Conservation (phyloP, 2,888 invertebrate species). For the Lochmaea crataegi region DNA sequence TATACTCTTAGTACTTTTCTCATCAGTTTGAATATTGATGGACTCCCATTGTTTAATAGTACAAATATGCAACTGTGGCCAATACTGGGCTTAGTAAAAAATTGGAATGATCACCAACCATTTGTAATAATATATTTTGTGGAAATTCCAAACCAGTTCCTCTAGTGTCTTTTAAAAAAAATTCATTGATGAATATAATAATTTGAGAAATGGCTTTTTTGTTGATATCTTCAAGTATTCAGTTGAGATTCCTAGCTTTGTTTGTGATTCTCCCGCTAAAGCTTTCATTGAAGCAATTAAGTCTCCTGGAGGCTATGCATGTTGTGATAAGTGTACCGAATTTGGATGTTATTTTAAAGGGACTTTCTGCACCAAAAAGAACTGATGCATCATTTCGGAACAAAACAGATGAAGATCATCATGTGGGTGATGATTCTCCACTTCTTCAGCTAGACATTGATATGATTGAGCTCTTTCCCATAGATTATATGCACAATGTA, state of each 20-base stretch:
- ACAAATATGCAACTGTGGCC: slow-evolving; percentile 37
- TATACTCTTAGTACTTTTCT: slow-evolving; percentile 5
- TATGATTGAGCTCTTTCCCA: slow-evolving; percentile 28
- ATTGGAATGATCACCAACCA: slow-evolving; percentile 29
- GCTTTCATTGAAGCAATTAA: slow-evolving; percentile 44
- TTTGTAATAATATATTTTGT: no score
- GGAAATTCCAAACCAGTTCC: no score
- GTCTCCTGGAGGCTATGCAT: slow-evolving; percentile 41
- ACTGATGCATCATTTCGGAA: slow-evolving; percentile 39
- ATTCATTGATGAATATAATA: slow-evolving; percentile 42
- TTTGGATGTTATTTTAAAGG: slow-evolving; percentile 32
- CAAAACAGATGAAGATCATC: slow-evolving; percentile 26
- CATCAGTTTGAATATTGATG: slow-evolving; percentile 37
- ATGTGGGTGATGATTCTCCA: slow-evolving; percentile 35
- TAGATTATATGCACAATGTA: slow-evolving; percentile 46
- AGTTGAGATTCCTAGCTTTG: slow-evolving; percentile 40
- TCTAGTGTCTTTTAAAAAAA: slow-evolving; percentile 39
- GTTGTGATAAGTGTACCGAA: slow-evolving; percentile 45
- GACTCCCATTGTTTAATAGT: slow-evolving; percentile 36
- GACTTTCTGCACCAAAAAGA: slow-evolving; percentile 21
- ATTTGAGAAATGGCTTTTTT: slow-evolving; percentile 36
- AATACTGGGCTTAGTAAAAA: slow-evolving; percentile 35
- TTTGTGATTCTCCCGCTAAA: slow-evolving; percentile 47
- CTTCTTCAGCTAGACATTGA: neutral
- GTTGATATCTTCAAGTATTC: slow-evolving; percentile 22